A percentile compares a stretch with the other conserved stretches of the same genome.
These are phyloP conservation scores for Okamejei kenojei DNA, from an alignment of 2,797 vertebrate species.

Conservation along the genomic window DNA sequence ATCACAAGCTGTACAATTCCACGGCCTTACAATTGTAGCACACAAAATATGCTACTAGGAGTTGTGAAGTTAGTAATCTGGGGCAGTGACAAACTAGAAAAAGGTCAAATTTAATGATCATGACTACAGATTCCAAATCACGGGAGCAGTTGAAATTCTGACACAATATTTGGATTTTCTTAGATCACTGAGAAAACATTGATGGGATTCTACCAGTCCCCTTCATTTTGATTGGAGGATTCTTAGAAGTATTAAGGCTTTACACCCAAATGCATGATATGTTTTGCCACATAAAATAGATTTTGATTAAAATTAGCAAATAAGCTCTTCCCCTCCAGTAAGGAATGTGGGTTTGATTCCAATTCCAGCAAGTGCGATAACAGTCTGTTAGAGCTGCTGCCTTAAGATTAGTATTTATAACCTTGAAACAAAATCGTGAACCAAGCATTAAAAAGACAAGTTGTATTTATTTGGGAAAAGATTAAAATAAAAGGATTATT, in stretches of 20 bases:
- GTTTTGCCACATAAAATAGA: background rate
- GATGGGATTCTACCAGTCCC: background rate
- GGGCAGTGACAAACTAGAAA: background rate
- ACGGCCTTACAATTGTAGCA: too few relatives aligned
- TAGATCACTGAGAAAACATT: background rate
- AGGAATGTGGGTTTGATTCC: background rate
- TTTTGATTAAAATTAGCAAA: background rate
- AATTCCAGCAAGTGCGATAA: background rate
- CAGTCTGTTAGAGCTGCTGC: background rate
- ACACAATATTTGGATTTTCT: background rate
- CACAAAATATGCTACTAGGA: too few relatives aligned
- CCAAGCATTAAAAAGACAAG: too few relatives aligned
- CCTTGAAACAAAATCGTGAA: background rate
- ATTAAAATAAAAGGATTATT: too few relatives aligned
- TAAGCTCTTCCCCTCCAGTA: background rate
- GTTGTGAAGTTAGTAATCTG: too few relatives aligned
- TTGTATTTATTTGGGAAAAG: background rate
- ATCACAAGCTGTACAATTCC: too few relatives aligned
- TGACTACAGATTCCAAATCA: background rate
- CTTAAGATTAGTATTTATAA: background rate
- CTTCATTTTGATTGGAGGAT: background rate
- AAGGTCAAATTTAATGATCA: background rate
- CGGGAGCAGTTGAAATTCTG: background rate
- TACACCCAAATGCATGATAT: background rate
- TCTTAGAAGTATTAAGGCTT: background rate